Evolutionary conservation across 2,113 vertebrate species (phyloP), one percentile per base, ranked within the genome.

Genomic region (Hirundichthys speculiger): DNA sequence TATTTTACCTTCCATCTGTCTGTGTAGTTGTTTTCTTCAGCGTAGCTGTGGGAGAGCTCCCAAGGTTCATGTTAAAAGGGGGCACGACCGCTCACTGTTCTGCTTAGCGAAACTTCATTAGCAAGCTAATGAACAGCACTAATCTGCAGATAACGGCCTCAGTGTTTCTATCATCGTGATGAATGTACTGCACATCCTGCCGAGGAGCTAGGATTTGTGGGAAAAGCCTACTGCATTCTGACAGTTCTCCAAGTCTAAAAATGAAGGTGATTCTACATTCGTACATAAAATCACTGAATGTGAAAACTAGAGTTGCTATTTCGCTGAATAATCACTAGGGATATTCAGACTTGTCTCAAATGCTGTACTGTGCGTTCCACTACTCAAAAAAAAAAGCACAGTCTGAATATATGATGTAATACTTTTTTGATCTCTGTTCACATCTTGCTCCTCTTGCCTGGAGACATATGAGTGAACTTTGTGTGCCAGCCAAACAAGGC

Each of bases 31-130:
- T 78, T 70, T 77, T 39, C 50, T n/a, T 58, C 18, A 64, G 18
- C 57, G 51, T 20, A 65, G 43, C 38, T 53, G 52, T 64, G 58
- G 64, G 63, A 57, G 41, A 61, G 64, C 42, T 79, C 75, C 56
- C 39, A 46, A 68, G 49, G 58, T 70, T 53, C 46, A 39, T 58
- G 60, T 80, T 77, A 73, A 84, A 79, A 77, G 60, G 56, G 76
- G 48, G 50, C 63, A 69, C 73, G 78, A 69, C 68, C 64, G 19
- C 72, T 60, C 27, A 62, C 68, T 76, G 64, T 72, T 60, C 53
- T 85, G 80, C 69, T 70, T 30, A 72, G 53, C 70, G 60, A 66
- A 68, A 79, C 66, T 84, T 89, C 56, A 85, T 84, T 85, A 86
- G 42, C 49, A 76, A 68, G 71, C 69, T 82, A 84, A 86, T 85